phyloP scores from a whole-genome alignment of 2,888 invertebrate species.

The Megamerina dolium region DNA sequence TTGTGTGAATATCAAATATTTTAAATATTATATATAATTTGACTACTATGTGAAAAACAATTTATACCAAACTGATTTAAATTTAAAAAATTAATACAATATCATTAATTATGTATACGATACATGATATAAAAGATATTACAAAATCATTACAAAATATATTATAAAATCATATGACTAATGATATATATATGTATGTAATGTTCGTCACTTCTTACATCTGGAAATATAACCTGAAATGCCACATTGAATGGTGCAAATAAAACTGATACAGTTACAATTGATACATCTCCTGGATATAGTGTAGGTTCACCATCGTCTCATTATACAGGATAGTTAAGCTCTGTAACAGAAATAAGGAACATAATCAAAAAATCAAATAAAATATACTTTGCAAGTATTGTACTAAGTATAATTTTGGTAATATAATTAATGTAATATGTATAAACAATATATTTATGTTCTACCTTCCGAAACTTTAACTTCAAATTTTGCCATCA shows the following conservation, averaged over 20 bases:
- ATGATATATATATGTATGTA: background rate
- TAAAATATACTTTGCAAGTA: slow-evolving; percentile 2
- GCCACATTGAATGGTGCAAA: slow-evolving; percentile 89
- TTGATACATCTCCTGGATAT: slow-evolving; percentile 87
- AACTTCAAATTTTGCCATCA: background rate
- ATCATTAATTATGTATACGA: too few species aligned
- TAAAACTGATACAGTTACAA: slow-evolving; percentile 77
- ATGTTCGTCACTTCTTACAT: slow-evolving; percentile 66
- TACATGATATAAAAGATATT: background rate
- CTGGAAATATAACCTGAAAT: slow-evolving; percentile 93
- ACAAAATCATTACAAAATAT: background rate
- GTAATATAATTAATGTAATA: background rate
- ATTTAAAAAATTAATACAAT: background rate
- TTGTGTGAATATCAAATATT: background rate
- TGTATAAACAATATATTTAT: background rate
- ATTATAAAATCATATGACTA: background rate
- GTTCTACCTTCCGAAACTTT: background rate
- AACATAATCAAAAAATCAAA: background rate
- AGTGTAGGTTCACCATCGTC: slow-evolving; percentile 94
- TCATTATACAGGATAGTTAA: slow-evolving; percentile 58
- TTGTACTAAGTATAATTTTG: background rate
- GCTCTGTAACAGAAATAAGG: slow-evolving; percentile 27
- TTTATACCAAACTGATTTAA: background rate
- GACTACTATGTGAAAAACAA: background rate
- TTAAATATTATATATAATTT: background rate